Evolutionary conservation across 1,140 invertebrate genomes (phyloP).

Genomic region (Pantala flavescens): DNA sequence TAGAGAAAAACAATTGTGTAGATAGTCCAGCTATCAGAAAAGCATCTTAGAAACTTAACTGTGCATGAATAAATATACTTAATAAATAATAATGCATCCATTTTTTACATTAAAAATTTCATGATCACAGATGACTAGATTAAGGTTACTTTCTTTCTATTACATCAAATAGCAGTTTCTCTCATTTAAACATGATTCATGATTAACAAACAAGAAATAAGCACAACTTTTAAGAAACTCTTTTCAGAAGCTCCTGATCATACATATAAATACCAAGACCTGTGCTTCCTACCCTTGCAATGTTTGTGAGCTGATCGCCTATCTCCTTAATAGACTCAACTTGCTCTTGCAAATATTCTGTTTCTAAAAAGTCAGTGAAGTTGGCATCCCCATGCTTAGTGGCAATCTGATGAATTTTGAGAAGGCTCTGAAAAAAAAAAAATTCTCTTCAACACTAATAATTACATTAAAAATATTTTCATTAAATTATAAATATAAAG

Average conservation of each 20-base stretch:
- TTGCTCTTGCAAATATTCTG: slow-evolving; percentile 61
- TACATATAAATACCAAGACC: slow-evolving; percentile 64
- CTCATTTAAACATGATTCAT: too few species aligned
- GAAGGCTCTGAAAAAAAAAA: slow-evolving; percentile 40
- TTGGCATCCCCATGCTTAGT: slow-evolving; percentile 54
- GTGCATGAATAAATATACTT: too few species aligned
- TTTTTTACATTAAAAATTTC: too few species aligned
- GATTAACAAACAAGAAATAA: neutral
- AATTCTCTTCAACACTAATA: too few species aligned
- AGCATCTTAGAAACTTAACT: neutral
- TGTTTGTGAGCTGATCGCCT: slow-evolving; percentile 55
- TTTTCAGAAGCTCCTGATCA: slow-evolving; percentile 46
- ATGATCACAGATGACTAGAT: too few species aligned
- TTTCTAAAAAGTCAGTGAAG: slow-evolving; percentile 60
- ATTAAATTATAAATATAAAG: too few species aligned
- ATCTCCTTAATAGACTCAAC: slow-evolving; percentile 65
- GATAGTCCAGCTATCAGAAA: neutral
- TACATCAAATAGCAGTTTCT: too few species aligned
- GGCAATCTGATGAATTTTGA: slow-evolving; percentile 57
- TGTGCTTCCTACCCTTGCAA: slow-evolving; percentile 52
- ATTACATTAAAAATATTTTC: too few species aligned
- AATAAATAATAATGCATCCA: too few species aligned
- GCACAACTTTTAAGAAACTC: neutral
- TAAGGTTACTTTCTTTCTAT: too few species aligned
- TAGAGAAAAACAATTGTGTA: neutral